Base-by-base conservation (phyloP, 2,797 vertebrate genomes). In the Ambastaia sidthimunki region DNA sequence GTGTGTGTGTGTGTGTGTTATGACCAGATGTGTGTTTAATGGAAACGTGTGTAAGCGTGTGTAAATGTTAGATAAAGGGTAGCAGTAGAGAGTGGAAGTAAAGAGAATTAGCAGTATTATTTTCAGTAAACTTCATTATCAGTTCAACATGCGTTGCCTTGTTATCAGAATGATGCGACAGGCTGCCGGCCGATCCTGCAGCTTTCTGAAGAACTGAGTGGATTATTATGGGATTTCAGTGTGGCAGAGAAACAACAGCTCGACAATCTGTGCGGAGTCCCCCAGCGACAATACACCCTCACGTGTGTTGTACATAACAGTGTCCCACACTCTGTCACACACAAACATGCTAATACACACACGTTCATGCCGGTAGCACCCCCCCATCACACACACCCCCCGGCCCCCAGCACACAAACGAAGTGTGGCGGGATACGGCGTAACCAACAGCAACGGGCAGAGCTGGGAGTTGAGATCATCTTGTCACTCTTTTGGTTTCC, bases 51-150 rank as follows among this genome's bases (percentile, higher is more conserved):
- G 19, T 65, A 50, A 65, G 50, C 47, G 44, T 74, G n/a, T n/a
- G n/a, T n/a, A n/a, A n/a, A n/a, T n/a, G 28, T 28, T 19, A 62
- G 31, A 82, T 57, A 81, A 31, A 75, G 70, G 9, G 66, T 63
- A 63, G 80, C 79, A 78, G 60, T 41, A 25, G 50, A 57, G 28
- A 34, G 60, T 66, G n/a, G n/a, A 57, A 25, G 34, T 76, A 54
- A 75, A 84, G 44, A 62, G 68, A 86, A 69, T 82, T 78, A 82
- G 76, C 68, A 66, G 78, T 73, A 82, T 80, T 85, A 75, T 83
- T 85, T 85, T 74, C 74, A 83, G 75, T 84, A 74, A 66, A 52
- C 71, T 67, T 37, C 67, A 84, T 85, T 82, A 87, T 85, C 80
- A 79, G 71, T 81, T 77, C 13, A 68, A 76, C 76, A 74, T 37